A percentile compares a stretch with the other conserved stretches of the same genome.
Conservation (phyloP, 2,888 invertebrate species). For the Yponomeuta cagnagella region DNA sequence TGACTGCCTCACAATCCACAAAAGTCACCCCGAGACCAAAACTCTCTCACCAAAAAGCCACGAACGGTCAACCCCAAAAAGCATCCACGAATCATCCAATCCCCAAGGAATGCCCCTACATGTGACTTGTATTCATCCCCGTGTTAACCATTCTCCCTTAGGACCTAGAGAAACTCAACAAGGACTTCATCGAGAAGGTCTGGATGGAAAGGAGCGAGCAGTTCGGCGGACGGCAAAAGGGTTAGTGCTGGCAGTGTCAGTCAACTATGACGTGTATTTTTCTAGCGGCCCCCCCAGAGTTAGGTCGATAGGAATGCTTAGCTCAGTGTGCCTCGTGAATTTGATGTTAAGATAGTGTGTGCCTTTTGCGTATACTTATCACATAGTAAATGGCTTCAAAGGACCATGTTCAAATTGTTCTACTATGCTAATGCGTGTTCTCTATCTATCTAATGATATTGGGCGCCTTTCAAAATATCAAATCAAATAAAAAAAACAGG, state of each 20-base stretch:
- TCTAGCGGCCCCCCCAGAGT: background rate
- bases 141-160: conserved; percentile 71
- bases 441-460: too few species aligned
- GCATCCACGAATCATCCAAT: background rate
- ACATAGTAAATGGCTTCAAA: too few species aligned
- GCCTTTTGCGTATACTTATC: too few species aligned
- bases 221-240: conserved; percentile 92
- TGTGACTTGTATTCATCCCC: conserved; percentile 28
- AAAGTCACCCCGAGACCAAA: background rate
- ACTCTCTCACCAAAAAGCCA: background rate
- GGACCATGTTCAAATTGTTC: too few species aligned
- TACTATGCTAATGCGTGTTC: too few species aligned
- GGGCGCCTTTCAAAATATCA: too few species aligned
- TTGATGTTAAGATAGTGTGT: too few species aligned
- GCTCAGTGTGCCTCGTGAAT: background rate
- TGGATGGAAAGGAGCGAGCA: conserved; percentile 92
- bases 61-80: too few species aligned
- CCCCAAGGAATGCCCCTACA: conserved; percentile 6
- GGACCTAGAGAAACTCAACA: conserved; percentile 90
- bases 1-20: background rate
- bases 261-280: background rate
- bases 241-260: conserved; percentile 74
- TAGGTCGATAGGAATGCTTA: background rate
- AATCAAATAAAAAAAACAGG: too few species aligned
- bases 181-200: conserved; percentile 89